phyloP scores from a whole-genome alignment of 2,797 vertebrate genomes.

The Arvicola amphibius region DNA sequence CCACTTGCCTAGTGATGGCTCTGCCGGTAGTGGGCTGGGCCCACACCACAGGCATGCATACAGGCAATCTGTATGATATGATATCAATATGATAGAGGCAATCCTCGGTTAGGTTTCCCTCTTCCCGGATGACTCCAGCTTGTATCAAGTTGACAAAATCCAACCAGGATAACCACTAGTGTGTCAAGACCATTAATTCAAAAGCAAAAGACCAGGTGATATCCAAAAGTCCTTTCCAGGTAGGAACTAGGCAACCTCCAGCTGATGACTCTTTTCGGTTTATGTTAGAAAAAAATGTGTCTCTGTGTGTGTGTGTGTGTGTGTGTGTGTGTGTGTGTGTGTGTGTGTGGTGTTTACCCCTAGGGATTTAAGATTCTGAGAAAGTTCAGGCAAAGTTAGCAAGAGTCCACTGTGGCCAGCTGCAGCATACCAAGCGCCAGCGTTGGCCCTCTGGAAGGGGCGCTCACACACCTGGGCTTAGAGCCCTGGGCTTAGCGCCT shows the following conservation, averaged over 20 bases:
- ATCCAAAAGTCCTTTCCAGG: neutral
- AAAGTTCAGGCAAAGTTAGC: neutral
- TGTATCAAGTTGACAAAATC: neutral
- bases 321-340: neutral
- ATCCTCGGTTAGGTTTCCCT: neutral
- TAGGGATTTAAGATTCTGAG: neutral
- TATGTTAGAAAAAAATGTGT: neutral
- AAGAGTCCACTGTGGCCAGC: neutral
- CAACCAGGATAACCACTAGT: neutral
- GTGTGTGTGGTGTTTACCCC: too few relatives aligned
- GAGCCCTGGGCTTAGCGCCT: fast-evolving
- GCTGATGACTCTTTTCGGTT: neutral
- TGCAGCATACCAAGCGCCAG: neutral
- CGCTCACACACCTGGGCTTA: fast-evolving
- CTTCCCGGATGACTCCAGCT: too few relatives aligned
- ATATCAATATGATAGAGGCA: neutral
- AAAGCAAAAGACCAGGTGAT: conserved; percentile 24
- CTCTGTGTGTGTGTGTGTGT: neutral
- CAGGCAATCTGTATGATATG: too few relatives aligned
- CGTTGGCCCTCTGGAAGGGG: neutral
- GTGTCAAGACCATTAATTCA: neutral
- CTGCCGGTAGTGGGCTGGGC: neutral
- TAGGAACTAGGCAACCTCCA: neutral
- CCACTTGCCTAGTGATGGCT: neutral
- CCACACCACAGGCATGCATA: neutral